These are phyloP conservation scores for Choloepus didactylus DNA, from an alignment of 2,797 vertebrate genomes.

Conservation along the genomic window DNA sequence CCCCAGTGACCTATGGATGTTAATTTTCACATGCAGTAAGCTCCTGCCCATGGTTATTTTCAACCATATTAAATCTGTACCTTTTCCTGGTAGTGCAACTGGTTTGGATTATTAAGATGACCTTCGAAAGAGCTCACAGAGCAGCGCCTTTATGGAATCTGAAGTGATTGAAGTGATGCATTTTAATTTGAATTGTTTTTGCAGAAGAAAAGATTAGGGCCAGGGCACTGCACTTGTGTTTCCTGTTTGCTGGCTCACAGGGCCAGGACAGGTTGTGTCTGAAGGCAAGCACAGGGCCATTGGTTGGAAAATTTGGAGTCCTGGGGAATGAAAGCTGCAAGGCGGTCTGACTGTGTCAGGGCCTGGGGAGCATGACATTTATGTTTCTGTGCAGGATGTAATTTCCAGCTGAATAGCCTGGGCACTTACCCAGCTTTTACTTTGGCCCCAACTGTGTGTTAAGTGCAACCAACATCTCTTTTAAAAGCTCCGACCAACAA, in stretches of 20 bases:
- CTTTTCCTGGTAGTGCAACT: slow-evolving; percentile 45
- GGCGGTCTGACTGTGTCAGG: slow-evolving; percentile 69
- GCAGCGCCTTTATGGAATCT: background rate
- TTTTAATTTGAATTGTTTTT: slow-evolving; percentile 77
- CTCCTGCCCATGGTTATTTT: slow-evolving; percentile 64
- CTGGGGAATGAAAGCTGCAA: slow-evolving; percentile 64
- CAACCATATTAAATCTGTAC: background rate
- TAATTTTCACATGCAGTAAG: slow-evolving; percentile 55
- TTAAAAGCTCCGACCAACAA: slow-evolving; percentile 81
- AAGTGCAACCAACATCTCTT: slow-evolving; percentile 83
- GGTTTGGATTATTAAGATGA: slow-evolving; percentile 69
- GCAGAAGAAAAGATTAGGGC: slow-evolving; percentile 82
- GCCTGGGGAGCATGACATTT: slow-evolving; percentile 84
- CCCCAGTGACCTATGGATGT: background rate
- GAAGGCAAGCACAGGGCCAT: slow-evolving; percentile 78
- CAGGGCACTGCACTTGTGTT: slow-evolving; percentile 76
- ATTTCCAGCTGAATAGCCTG: slow-evolving; percentile 84
- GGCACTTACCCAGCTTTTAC: slow-evolving; percentile 80
- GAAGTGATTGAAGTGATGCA: slow-evolving; percentile 24
- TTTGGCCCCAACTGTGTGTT: slow-evolving; percentile 81
- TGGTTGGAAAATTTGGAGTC: slow-evolving; percentile 76
- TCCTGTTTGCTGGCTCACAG: slow-evolving; percentile 83
- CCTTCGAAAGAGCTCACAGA: slow-evolving; percentile 81
- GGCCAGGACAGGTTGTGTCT: slow-evolving; percentile 78
- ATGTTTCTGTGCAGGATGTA: slow-evolving; percentile 81